Base-by-base conservation (phyloP, 2,888 invertebrate species). In the Mythimna pallens region DNA sequence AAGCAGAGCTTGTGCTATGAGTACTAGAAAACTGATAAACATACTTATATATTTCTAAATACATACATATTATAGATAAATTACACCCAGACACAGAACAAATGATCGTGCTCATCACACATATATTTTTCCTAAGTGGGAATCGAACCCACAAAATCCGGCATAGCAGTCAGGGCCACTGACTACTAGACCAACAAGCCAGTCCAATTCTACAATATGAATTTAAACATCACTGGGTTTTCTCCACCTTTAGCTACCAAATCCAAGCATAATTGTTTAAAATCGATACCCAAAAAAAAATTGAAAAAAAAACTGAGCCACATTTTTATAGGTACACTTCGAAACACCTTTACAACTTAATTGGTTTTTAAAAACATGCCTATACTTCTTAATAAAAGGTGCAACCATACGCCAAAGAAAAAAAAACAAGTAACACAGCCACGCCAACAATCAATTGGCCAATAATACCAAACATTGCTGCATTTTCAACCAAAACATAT, bases 351-450 rank as follows among this genome's bases (percentile, higher is more conserved):
- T 89, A 91, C 86, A 89, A 87, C 87, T 89, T 93, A 93, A 93
- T 94, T 93, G 92, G 91, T 92, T 93, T 93, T 92, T 90, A 91
- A 93, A 84, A 92, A 90, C 90, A 86, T 87, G 20, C 81, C 72
- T 74, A 20, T 71, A 58, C 76, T 70, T 85, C 82, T 89, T 87
- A 86, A 92, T 90, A 90, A 87, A 88, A 82, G 83, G 78, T 69
- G 17, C 30, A 78, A 64, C 43, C 40, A 59, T 54, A 52, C 2
- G 1, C 22, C 12, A 66, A 47, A 47, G 47, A 47, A 14, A 50
- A 70, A 66, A 58, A 57, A 47, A 59, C 22, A 34, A 59, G 17
- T 1, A 54, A 30, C n/a, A 12, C 34, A 2, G 65, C 22, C 14
- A 71, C 12, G 22, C 64, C 75, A 83, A 65, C 25, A 59, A n/a